Percentiles rank a stretch among this genome's conserved stretches.
Conservation (phyloP, 2,113 vertebrate species). For the Malurus elegans region DNA sequence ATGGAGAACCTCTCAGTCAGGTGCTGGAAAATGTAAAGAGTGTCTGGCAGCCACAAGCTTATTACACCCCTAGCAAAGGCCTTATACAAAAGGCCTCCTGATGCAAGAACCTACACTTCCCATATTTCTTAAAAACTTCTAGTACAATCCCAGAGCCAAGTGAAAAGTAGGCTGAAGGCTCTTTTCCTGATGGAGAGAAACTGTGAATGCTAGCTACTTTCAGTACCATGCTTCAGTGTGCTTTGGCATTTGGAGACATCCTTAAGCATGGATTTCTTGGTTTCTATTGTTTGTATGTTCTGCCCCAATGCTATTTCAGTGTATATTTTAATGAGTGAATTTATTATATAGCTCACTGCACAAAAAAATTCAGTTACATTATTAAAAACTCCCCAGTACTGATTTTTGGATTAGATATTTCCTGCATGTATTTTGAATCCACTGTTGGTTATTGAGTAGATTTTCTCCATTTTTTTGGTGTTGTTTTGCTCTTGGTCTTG, state of each 20-base stretch:
- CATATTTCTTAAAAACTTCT: neutral
- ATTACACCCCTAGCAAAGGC: neutral
- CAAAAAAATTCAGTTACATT: conserved; percentile 50
- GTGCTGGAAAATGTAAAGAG: neutral
- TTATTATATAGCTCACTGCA: conserved; percentile 49
- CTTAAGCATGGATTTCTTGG: conserved; percentile 7
- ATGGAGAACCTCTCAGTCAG: neutral
- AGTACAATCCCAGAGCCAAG: neutral
- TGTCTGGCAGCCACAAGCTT: neutral
- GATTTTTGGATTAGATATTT: conserved; percentile 41
- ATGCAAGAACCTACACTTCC: neutral
- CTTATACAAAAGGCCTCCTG: neutral
- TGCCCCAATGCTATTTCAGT: conserved; percentile 16
- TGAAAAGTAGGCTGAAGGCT: neutral
- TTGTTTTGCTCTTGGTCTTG: neutral
- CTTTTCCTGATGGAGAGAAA: neutral
- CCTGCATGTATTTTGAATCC: conserved; percentile 13
- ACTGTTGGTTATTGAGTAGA: neutral
- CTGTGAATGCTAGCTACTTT: neutral
- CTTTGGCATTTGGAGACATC: neutral
- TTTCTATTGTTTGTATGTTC: conserved; percentile 28
- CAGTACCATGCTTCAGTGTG: neutral
- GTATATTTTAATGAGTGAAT: conserved; percentile 47
- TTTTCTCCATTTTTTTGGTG: neutral
- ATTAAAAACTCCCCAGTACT: conserved; percentile 20